Evolutionary conservation across 1,140 invertebrate genomes (phyloP).

Genomic region (Drosophila varians): DNA sequence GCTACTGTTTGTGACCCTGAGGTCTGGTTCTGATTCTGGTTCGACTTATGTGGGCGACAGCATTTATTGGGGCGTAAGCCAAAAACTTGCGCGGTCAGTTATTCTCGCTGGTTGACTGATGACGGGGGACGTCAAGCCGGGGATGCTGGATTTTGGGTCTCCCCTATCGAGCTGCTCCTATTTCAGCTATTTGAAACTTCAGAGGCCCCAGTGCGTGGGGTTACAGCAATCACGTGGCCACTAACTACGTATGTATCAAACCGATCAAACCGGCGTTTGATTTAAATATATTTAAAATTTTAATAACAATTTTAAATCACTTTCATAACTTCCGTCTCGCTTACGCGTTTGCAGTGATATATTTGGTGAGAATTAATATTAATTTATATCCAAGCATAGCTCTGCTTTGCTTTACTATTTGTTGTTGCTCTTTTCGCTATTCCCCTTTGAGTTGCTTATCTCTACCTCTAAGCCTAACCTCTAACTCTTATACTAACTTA

Average conservation of each 20-base stretch:
- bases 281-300: too few relatives aligned
- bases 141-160: slow-evolving; percentile 34
- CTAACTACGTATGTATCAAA: background rate
- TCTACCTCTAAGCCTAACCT: too few relatives aligned
- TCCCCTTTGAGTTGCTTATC: too few relatives aligned
- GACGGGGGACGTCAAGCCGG: slow-evolving; percentile 19
- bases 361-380: too few relatives aligned
- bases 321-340: too few relatives aligned
- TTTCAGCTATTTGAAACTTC: background rate
- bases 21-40: slow-evolving; percentile 1
- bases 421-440: too few relatives aligned
- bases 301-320: too few relatives aligned
- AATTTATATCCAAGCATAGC: too few relatives aligned
- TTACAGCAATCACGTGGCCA: slow-evolving; percentile 18
- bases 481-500: too few relatives aligned
- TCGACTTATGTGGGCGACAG: slow-evolving; percentile 38
- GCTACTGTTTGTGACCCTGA: background rate
- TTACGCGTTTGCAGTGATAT: too few relatives aligned
- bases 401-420: too few relatives aligned
- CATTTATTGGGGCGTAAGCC: slow-evolving; percentile 48
- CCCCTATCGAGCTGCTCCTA: background rate
- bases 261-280: too few relatives aligned
- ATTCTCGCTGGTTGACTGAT: slow-evolving; percentile 7
- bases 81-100: slow-evolving; percentile 54
- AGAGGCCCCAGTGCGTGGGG: background rate